Evolutionary conservation across 2,888 invertebrate genomes (phyloP).

Genomic region (Sarcophaga subvicina): DNA sequence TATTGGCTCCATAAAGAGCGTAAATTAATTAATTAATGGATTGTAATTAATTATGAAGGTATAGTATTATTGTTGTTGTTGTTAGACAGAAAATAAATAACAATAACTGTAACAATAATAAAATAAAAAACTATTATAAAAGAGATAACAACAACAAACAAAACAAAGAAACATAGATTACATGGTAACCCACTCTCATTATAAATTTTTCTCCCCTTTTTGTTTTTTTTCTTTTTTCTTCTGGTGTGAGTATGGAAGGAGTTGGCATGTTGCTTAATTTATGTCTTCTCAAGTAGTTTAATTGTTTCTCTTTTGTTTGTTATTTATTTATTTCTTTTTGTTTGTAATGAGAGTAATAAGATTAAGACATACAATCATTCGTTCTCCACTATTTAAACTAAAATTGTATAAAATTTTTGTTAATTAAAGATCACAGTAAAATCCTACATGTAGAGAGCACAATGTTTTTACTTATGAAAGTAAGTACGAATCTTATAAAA

Average conservation of each 20-base stretch:
- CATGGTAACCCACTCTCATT: too few species aligned
- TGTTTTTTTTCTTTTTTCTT: too few species aligned
- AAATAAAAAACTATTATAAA: background rate
- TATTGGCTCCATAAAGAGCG: conserved; percentile 25
- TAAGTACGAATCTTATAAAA: background rate
- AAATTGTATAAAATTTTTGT: too few species aligned
- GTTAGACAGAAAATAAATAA: background rate
- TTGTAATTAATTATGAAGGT: conserved; percentile 79
- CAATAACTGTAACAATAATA: background rate
- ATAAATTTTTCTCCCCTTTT: too few species aligned
- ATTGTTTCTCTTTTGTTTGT: conserved; percentile 2
- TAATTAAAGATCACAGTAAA: too few species aligned
- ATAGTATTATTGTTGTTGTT: conserved; percentile 57
- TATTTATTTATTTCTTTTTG: too few species aligned
- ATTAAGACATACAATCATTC: too few species aligned
- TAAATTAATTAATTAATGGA: conserved; percentile 78
- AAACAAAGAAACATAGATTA: background rate
- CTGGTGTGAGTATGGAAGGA: background rate
- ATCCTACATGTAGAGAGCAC: too few species aligned
- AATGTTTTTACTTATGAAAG: too few species aligned
- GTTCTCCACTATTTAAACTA: too few species aligned
- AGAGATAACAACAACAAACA: background rate
- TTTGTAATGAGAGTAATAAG: too few species aligned
- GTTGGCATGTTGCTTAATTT: conserved; percentile 1
- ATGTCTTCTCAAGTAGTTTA: background rate